These are phyloP conservation scores for Noctua comes DNA, from an alignment of 2,888 invertebrate species.

Conservation along the genomic window DNA sequence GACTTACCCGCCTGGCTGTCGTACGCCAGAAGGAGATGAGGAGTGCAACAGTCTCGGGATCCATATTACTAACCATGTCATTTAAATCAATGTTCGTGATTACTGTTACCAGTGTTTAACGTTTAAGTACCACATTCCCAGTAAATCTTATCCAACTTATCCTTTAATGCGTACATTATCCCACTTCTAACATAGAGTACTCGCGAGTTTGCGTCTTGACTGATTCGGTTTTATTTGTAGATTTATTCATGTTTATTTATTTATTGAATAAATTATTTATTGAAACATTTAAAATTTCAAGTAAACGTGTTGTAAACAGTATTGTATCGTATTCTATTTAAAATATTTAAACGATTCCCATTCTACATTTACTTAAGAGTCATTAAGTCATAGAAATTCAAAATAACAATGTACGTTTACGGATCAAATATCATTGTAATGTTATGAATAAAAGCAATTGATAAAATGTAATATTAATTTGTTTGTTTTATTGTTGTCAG, in stretches of 20 bases:
- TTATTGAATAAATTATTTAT: constrained; percentile 27
- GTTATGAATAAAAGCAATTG: constrained; percentile 88
- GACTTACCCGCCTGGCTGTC: constrained; percentile 91
- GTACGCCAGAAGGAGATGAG: constrained; percentile 98
- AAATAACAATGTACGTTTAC: constrained; percentile 70
- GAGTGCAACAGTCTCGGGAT: constrained; percentile 92
- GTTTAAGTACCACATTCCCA: constrained; percentile 89
- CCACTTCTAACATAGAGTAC: constrained; percentile 54
- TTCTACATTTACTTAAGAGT: constrained; percentile 51
- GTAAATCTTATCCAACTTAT: constrained; percentile 80
- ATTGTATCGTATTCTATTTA: constrained; percentile 41
- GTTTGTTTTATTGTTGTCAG: constrained; percentile 77
- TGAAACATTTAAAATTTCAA: constrained; percentile 11
- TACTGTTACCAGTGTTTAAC: constrained; percentile 72
- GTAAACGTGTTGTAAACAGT: constrained; percentile 3
- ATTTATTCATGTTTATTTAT: constrained; percentile 46
- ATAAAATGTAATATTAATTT: constrained; percentile 83
- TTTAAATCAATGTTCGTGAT: constrained; percentile 78
- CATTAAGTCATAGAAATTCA: constrained; percentile 65
- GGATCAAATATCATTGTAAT: constrained; percentile 81
- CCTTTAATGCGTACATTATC: constrained; percentile 33
- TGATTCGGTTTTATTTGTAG: constrained; percentile 46
- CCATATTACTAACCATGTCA: constrained; percentile 72
- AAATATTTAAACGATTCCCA: constrained; percentile 33
- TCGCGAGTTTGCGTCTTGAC: constrained; percentile 60